A percentile compares a stretch with the other conserved stretches of the same genome.
Evolutionary conservation across 2,888 invertebrate species (phyloP).

Genomic region (Agrotis puta): DNA sequence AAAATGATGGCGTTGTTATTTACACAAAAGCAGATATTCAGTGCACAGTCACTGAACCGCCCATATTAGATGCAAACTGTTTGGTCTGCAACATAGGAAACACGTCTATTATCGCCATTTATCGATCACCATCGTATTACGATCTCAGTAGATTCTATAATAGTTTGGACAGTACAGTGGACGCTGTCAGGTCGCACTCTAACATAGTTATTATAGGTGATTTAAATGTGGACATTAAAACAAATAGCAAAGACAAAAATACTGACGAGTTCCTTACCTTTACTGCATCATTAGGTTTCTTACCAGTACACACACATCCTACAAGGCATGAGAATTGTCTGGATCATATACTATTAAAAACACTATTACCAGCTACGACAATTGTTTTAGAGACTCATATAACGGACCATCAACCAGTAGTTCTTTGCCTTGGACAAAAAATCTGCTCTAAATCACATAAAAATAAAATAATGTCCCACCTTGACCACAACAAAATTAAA

Average conservation of each 20-base stretch:
- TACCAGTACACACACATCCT: background rate
- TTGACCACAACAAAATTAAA: background rate
- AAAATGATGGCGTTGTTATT: slow-evolving; percentile 3
- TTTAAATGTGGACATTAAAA: background rate
- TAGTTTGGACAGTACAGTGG: background rate
- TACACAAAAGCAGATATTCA: background rate
- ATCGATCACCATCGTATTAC: background rate
- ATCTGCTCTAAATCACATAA: background rate
- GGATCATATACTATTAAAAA: background rate
- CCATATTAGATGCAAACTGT: background rate
- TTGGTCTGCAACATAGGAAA: background rate
- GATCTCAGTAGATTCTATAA: background rate
- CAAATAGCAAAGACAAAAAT: background rate
- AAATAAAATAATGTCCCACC: background rate
- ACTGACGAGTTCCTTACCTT: background rate
- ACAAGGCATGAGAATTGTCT: background rate
- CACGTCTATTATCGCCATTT: background rate
- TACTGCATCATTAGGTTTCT: background rate
- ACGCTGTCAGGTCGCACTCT: background rate
- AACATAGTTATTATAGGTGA: background rate
- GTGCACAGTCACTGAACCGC: background rate
- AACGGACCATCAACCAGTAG: background rate
- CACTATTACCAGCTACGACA: background rate
- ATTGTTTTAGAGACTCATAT: background rate
- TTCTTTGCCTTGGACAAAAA: background rate